A percentile compares a stretch with the other conserved stretches of the same genome.
phyloP scores from a whole-genome alignment of 2,797 vertebrate species.

The Harpagifer antarcticus region DNA sequence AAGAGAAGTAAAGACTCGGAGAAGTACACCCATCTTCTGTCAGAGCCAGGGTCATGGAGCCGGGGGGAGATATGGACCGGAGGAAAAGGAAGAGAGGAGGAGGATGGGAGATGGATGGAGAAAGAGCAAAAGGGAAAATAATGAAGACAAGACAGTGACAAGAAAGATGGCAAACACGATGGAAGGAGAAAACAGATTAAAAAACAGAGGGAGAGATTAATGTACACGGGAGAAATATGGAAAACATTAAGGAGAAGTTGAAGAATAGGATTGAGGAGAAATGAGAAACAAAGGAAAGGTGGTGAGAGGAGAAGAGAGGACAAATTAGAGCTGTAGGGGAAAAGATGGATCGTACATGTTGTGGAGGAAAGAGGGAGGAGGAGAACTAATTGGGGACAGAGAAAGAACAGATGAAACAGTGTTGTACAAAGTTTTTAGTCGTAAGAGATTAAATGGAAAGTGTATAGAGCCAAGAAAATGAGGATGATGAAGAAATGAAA shows the following conservation, averaged over 20 bases:
- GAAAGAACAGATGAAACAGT: conserved; percentile 2
- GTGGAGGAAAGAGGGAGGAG: conserved; percentile 1
- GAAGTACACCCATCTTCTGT: conserved; percentile 58
- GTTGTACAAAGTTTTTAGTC: conserved; percentile 1
- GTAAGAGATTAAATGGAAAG: not conserved
- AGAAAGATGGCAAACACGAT: conserved; percentile 19
- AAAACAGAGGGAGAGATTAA: not conserved
- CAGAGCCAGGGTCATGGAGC: conserved; percentile 61
- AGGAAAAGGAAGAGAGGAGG: conserved; percentile 11
- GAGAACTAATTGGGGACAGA: conserved; percentile 13
- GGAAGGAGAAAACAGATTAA: not conserved
- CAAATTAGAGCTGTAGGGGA: conserved; percentile 10
- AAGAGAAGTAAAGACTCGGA: conserved; percentile 28
- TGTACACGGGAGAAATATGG: not conserved
- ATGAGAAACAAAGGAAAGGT: not conserved
- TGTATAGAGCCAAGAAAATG: not conserved
- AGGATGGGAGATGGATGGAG: conserved; percentile 29
- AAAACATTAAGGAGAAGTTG: not conserved
- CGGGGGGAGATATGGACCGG: conserved; percentile 20
- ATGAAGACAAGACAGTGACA: conserved; percentile 11
- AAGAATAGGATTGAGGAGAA: not conserved
- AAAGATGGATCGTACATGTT: conserved; percentile 25
- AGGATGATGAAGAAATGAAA: not conserved
- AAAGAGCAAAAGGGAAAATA: conserved; percentile 4
- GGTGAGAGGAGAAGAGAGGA: conserved; percentile 4